Evolutionary conservation across 2,797 vertebrate species (phyloP), one percentile per base, ranked within the genome.

Genomic region (Semotilus atromaculatus): DNA sequence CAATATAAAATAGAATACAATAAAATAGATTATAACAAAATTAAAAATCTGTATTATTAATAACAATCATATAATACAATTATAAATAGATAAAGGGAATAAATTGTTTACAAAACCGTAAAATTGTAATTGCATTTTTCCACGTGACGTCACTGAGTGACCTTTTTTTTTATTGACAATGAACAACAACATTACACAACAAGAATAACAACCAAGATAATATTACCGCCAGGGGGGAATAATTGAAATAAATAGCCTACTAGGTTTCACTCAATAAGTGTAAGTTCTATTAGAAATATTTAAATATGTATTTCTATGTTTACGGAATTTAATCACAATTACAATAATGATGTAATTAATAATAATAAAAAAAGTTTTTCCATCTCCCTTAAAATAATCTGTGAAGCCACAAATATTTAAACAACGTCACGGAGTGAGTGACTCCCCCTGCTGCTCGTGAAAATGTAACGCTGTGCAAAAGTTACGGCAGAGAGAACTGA

Each of bases 71-170:
- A 29, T 6, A 40, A 23, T 5, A 26, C 2, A 60, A 31, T 4
- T 9, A 6, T 36, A n/a, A 26, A n/a, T 36, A 31, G 10, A 58
- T 34, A 5, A 81, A 58, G 5, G 19, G 3, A 71, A 75, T 64
- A 48, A 18, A 62, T n/a, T 36, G 26, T 45, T 78, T 34, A n/a
- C 18, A 45, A 43, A 67, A 3, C 19, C 38, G 64, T 84, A 38
- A 82, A 62, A 77, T 40, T 29, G 43, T 38, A n/a, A 29, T 77
- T n/a, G 43, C 10, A 4, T 21, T 68, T 76, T 26, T 36, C 60
- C 13, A 48, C 73, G 40, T 78, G 73, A 82, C 73, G 73, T 86
- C 85, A 92, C n/a, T 0, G 36, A 10, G 8, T 77, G 75, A 78
- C 55, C 74, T 76, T 77, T 77, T 76, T 75, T 58, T n/a, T 60